These are phyloP conservation scores for Motacilla alba DNA, from an alignment of 2,113 vertebrate genomes.

Conservation along the genomic window DNA sequence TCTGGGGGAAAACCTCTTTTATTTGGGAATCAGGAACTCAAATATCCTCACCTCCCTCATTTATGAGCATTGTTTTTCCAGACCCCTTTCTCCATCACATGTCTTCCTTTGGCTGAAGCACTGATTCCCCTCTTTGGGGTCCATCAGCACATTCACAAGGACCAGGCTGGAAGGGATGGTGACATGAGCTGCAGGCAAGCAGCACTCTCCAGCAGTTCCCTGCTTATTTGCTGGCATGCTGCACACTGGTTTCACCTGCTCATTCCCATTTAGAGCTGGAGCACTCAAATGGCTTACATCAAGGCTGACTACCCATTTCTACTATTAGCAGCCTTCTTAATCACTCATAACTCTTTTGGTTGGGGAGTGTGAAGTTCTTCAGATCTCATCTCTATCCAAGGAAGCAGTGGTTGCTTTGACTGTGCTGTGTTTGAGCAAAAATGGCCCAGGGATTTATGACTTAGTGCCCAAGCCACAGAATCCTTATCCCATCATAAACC, in stretches of 20 bases:
- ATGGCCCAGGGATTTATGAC: background rate
- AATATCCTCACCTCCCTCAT: background rate
- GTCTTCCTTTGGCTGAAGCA: background rate
- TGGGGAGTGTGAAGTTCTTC: background rate
- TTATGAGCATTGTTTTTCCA: background rate
- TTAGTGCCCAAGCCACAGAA: background rate
- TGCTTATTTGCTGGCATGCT: background rate
- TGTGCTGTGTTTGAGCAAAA: background rate
- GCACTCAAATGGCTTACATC: background rate
- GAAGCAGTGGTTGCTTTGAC: background rate
- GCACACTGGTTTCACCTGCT: background rate
- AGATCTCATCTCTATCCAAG: background rate
- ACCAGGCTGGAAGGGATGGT: background rate
- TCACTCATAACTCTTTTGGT: background rate
- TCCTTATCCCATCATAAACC: background rate
- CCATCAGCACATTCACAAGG: background rate
- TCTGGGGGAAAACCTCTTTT: background rate
- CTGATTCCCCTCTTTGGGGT: background rate
- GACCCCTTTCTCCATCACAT: fast-evolving
- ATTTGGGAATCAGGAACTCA: background rate
- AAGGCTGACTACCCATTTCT: conserved; percentile 1
- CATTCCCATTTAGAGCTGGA: background rate
- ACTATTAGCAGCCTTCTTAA: background rate
- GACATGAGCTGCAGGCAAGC: background rate
- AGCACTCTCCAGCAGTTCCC: background rate